Conservation (phyloP, 2,113 vertebrate genomes). For the Sula dactylatra region DNA sequence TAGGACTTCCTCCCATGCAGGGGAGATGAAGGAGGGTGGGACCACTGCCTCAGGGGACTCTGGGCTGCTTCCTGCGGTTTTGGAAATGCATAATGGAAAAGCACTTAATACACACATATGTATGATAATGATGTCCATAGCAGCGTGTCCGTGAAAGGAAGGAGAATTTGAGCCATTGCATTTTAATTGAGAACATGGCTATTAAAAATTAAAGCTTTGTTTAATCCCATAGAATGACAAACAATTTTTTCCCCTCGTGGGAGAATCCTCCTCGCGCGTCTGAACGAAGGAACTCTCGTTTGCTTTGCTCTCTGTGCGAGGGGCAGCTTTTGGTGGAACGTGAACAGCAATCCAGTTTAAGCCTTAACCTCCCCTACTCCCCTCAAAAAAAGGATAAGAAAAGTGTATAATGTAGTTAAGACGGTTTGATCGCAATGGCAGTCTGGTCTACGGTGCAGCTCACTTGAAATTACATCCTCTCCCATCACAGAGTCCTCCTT, state of each 20-base stretch:
- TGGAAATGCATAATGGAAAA: neutral
- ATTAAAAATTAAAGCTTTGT: neutral
- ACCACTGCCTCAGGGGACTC: neutral
- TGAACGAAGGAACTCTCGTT: neutral
- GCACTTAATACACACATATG: accelerated
- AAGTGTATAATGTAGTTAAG: neutral
- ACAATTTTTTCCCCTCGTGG: neutral
- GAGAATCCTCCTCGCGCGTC: neutral
- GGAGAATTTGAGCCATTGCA: neutral
- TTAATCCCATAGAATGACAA: neutral
- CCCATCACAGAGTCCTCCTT: neutral
- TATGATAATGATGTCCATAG: neutral
- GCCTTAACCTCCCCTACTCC: neutral
- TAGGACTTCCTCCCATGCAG: neutral
- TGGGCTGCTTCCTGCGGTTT: accelerated
- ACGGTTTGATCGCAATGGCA: neutral
- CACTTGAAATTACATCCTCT: neutral
- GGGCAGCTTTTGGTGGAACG: neutral
- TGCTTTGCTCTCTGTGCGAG: neutral
- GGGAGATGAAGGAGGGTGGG: too few species aligned
- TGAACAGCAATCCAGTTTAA: neutral
- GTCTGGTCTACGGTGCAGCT: neutral
- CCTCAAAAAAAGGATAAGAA: neutral
- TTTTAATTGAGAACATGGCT: neutral
- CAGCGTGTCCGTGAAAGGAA: neutral